Conservation (phyloP, 2,113 vertebrate species). For the Pedetes capensis region DNA sequence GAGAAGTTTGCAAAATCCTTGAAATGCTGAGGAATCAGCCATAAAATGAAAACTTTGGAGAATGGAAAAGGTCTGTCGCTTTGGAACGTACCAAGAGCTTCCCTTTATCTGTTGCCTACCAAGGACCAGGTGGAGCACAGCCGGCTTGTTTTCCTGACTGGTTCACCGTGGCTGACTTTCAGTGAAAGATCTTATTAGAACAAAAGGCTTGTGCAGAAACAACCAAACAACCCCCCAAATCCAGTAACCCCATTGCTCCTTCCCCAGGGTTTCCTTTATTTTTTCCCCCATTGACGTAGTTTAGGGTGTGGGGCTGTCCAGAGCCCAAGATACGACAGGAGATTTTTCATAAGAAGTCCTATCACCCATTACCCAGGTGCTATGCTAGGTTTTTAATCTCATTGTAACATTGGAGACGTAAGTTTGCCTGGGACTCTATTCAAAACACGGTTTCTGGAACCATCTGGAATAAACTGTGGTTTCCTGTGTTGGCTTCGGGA, state of each 20-base stretch:
- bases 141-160: background rate
- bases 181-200: background rate
- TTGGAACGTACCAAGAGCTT: background rate
- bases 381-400: background rate
- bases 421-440: background rate
- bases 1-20: background rate
- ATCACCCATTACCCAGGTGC: background rate
- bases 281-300: background rate
- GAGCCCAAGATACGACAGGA: background rate
- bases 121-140: background rate
- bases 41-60: background rate
- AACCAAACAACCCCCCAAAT: no score
- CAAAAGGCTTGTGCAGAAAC: background rate
- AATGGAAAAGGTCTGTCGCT: background rate
- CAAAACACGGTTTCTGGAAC: background rate
- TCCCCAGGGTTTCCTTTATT: background rate
- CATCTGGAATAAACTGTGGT: background rate
- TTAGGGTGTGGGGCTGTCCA: background rate
- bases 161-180: background rate
- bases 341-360: conserved; percentile 5
- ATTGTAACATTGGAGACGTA: background rate
- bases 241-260: accelerated
- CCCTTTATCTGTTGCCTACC: background rate
- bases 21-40: background rate
- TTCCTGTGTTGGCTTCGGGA: background rate